Percentiles rank a stretch among this genome's conserved stretches.
Evolutionary conservation across 1,140 invertebrate species (phyloP).

Genomic region (Aphelenchoides fujianensis): DNA sequence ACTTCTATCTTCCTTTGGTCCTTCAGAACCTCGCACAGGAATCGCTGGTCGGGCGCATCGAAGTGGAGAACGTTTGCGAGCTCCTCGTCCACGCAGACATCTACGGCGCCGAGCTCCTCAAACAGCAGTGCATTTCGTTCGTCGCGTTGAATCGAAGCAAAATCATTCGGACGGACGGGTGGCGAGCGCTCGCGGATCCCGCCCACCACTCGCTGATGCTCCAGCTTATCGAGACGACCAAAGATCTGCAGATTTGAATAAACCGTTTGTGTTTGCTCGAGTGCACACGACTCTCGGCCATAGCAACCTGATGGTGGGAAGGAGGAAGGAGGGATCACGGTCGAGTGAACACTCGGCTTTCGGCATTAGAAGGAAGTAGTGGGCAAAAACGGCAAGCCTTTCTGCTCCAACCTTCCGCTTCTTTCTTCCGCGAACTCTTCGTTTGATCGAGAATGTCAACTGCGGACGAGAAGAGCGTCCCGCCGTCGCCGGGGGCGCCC

Average conservation of each 20-base stretch:
- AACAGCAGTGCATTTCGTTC: slow-evolving; percentile 5
- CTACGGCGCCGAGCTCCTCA: slow-evolving; percentile 6
- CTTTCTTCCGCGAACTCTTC: too few relatives aligned
- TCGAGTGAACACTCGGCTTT: neutral
- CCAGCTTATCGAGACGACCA: neutral
- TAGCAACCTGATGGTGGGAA: neutral
- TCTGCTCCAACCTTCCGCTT: neutral
- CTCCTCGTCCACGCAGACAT: neutral
- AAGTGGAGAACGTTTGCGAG: neutral
- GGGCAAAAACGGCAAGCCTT: too few relatives aligned
- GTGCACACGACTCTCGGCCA: too few relatives aligned
- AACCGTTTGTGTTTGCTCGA: neutral
- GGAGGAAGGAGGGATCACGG: neutral
- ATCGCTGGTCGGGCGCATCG: neutral
- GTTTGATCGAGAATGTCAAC: neutral
- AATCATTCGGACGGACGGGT: neutral
- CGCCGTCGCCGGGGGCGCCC: neutral
- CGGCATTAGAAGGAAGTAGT: too few relatives aligned
- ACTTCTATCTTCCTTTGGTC: neutral
- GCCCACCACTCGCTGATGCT: neutral
- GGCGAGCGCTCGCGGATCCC: neutral
- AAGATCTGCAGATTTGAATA: slow-evolving; percentile 16
- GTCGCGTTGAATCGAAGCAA: neutral
- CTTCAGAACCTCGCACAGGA: slow-evolving; percentile 5
- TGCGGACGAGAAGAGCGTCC: neutral